A percentile compares a stretch with the other conserved stretches of the same genome.
These are phyloP conservation scores for Drosophila quadrilineata DNA, from an alignment of 1,140 invertebrate genomes.

Conservation along the genomic window DNA sequence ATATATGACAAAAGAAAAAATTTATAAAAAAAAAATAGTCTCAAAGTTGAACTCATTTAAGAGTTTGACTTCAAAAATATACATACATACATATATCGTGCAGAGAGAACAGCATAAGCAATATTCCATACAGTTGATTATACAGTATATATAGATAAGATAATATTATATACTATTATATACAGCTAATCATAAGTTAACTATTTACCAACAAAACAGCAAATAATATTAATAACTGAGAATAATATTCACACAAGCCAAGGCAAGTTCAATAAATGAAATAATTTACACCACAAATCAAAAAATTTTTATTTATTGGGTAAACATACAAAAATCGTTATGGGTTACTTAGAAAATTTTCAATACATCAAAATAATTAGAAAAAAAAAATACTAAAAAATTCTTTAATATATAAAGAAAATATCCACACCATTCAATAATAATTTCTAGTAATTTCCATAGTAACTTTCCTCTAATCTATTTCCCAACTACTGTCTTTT, in stretches of 20 bases:
- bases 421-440: no score
- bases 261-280: conserved; percentile 66
- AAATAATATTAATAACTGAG: conserved; percentile 12
- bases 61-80: no score
- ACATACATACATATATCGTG: conserved; percentile 13
- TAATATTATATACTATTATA: conserved; percentile 14
- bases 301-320: no score
- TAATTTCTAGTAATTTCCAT: no score
- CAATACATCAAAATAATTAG: no score
- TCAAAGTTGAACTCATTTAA: no score
- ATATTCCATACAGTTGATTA: conserved; percentile 40
- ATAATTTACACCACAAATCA: conserved; percentile 65
- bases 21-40: conserved; percentile 1
- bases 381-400: no score
- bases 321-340: no score
- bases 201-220: conserved; percentile 64
- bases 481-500: no score
- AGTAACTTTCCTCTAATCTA: no score
- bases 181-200: conserved; percentile 49
- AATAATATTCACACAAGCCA: conserved; percentile 29
- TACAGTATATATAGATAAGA: conserved; percentile 2
- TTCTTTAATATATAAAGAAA: no score
- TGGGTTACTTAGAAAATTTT: no score
- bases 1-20: neutral
- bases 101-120: conserved; percentile 1